Evolutionary conservation across 92 coral and sea anemone species (phyloP).

Genomic region (Ricordea florida): DNA sequence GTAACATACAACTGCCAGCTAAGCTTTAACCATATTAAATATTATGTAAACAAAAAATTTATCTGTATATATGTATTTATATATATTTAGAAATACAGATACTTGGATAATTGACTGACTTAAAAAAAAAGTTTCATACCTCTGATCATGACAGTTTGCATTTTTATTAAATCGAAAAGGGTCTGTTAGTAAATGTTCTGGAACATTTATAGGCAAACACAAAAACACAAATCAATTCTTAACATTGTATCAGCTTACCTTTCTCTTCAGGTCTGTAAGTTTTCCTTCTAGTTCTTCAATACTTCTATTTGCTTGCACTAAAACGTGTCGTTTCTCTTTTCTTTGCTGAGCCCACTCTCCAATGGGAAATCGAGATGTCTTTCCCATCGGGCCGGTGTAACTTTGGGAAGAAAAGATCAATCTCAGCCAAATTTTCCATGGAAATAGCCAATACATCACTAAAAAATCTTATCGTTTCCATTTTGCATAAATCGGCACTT

Average conservation of each 20-base stretch:
- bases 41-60: background rate
- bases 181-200: background rate
- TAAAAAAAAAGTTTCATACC: background rate
- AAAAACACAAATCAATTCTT: background rate
- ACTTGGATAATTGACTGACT: background rate
- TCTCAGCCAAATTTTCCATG: slow-evolving; percentile 6
- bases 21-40: too few species aligned
- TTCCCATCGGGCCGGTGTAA: slow-evolving; percentile 17
- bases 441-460: slow-evolving; percentile 13
- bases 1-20: background rate
- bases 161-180: background rate
- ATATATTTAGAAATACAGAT: too few species aligned
- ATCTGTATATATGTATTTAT: background rate
- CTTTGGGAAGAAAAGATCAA: slow-evolving; percentile 16
- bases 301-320: slow-evolving; percentile 23
- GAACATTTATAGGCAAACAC: slow-evolving; percentile 1
- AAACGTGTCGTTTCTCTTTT: slow-evolving; percentile 23
- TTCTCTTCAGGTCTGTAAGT: slow-evolving; percentile 23
- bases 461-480: slow-evolving; percentile 31
- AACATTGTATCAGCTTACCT: background rate
- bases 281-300: slow-evolving; percentile 23
- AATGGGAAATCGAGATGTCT: background rate
- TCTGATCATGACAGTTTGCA: background rate
- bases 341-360: slow-evolving; percentile 26
- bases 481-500: slow-evolving; percentile 13